Evolutionary conservation across 1,140 invertebrate genomes (phyloP), one percentile per base, ranked within the genome.

Genomic region (Battus philenor): DNA sequence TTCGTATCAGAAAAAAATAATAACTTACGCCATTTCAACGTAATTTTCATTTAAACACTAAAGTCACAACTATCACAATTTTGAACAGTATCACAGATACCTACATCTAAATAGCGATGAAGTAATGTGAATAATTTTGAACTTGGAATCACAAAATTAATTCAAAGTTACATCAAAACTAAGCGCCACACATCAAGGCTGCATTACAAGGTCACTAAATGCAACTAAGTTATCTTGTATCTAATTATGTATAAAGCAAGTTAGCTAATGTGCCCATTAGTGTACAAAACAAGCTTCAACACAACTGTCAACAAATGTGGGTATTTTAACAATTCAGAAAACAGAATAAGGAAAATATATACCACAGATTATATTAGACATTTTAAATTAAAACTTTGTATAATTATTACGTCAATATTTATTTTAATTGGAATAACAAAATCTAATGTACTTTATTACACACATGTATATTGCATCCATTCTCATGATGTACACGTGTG

Each of bases 171-270:
- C n/a, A n/a, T n/a, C n/a, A n/a, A n/a, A n/a, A n/a, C n/a, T n/a
- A n/a, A n/a, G 27, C 34, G 45, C 26, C 44, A 44, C 44, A 48
- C 39, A 47, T 54, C 61, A 73, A 52, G 64, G 54, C 46, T 64
- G 49, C 54, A 49, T 55, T 29, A 36, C 59, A 77, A 77, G 70
- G 73, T 59, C 61, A 56, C 60, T 56, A 48, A 60, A 60, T 58
- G 47, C 58, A 62, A 44, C 22, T 38, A 55, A 55, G 59, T 62
- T 68, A 71, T 68, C 68, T 47, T 58, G 65, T 55, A 70, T 72
- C 56, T 61, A 65, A 65, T 70, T 67, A 69, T 68, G 59, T 59
- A 72, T 61, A 68, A 57, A 53, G 43, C 29, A 2, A 20, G 18
- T 20, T 20, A 20, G 18, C n/a, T n/a, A n/a, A n/a, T n/a, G n/a